Conservation (phyloP, 2,797 vertebrate species). For the Stomatorhinus walkeri region DNA sequence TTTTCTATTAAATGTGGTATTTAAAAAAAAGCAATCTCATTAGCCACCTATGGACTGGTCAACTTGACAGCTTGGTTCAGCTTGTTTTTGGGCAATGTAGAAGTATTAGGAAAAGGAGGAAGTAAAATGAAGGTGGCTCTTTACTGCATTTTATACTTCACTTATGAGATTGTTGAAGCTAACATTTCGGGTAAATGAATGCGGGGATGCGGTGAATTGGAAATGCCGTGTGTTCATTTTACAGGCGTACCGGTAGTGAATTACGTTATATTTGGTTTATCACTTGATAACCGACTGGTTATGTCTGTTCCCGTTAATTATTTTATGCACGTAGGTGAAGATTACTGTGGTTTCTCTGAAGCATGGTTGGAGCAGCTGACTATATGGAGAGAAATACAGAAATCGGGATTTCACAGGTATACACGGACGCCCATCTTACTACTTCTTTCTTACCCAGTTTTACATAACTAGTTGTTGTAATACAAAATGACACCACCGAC, state of each 20-base stretch:
- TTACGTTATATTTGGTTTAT: neutral
- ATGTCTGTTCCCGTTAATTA: neutral
- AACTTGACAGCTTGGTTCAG: neutral
- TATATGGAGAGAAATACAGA: constrained; percentile 64
- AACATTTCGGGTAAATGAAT: constrained; percentile 3
- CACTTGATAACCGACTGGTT: neutral
- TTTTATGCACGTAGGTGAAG: constrained; percentile 44
- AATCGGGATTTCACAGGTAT: constrained; percentile 87
- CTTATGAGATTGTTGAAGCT: neutral
- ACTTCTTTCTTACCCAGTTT: neutral
- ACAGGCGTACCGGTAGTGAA: neutral
- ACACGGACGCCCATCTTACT: neutral
- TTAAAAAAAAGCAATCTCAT: neutral
- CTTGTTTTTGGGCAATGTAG: neutral
- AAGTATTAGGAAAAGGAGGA: neutral
- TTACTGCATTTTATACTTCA: neutral
- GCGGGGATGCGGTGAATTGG: neutral
- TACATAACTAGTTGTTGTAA: neutral
- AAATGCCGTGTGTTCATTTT: neutral
- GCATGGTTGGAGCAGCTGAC: constrained; percentile 43
- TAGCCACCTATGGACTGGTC: neutral
- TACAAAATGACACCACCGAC: neutral
- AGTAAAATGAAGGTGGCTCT: neutral
- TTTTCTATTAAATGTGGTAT: neutral
- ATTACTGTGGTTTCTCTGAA: constrained; percentile 47